These are phyloP conservation scores for Chymomyza fuscimana DNA, from an alignment of 2,888 invertebrate species.

Conservation along the genomic window DNA sequence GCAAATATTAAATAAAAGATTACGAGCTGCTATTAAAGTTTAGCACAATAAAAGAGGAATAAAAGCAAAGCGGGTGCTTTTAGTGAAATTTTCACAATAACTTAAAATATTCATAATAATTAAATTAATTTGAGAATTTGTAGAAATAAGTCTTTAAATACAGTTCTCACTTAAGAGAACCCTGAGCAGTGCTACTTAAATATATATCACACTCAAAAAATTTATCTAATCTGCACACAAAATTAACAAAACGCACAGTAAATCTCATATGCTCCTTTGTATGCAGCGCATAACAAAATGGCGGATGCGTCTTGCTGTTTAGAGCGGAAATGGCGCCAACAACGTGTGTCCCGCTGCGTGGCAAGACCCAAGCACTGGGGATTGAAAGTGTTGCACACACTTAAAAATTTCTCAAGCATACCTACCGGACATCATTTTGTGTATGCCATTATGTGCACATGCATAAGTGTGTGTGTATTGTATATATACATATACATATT, in stretches of 20 bases:
- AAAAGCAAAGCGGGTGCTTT: no score
- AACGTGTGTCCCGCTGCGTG: slow-evolving; percentile 3
- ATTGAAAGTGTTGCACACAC: slow-evolving; percentile 61
- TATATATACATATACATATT: no score
- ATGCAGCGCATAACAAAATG: not conserved
- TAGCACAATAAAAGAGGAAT: no score
- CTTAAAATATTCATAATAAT: no score
- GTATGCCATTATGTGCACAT: slow-evolving; percentile 53
- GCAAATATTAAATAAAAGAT: not conserved
- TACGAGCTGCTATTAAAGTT: not conserved
- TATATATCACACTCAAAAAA: no score
- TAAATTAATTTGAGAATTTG: no score
- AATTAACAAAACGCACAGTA: not conserved
- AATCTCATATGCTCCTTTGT: not conserved
- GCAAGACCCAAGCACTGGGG: slow-evolving; percentile 10
- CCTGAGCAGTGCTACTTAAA: no score
- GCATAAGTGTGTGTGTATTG: slow-evolving; percentile 51
- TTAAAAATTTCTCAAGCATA: slow-evolving; percentile 69
- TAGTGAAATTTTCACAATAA: no score
- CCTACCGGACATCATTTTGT: slow-evolving; percentile 65
- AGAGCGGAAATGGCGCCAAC: slow-evolving; percentile 36
- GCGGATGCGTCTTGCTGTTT: slow-evolving; percentile 12
- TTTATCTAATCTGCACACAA: not conserved
- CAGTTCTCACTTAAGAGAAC: no score
- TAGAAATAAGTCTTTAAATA: no score